Percentiles rank a stretch among this genome's conserved stretches.
Evolutionary conservation across 2,797 vertebrate species (phyloP).

Genomic region (Prunella strophiata): DNA sequence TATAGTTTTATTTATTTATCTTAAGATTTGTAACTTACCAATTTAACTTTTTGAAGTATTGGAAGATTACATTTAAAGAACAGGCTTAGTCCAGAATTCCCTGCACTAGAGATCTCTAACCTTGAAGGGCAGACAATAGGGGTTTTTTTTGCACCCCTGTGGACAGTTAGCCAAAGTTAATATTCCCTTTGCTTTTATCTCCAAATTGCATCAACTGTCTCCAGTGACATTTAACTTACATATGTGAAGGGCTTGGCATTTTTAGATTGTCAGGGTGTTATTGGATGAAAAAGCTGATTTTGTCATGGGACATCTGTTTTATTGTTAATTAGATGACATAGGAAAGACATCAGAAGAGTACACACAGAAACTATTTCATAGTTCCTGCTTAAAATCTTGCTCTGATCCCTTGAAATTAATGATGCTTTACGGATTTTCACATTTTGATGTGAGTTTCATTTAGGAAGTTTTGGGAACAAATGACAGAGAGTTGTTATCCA

Average conservation of each 20-base stretch:
- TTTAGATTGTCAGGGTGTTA: constrained; percentile 74
- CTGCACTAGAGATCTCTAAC: not conserved
- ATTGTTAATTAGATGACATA: constrained; percentile 79
- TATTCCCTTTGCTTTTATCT: constrained; percentile 74
- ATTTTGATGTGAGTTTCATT: constrained; percentile 69
- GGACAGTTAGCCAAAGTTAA: constrained; percentile 68
- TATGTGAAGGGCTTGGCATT: constrained; percentile 75
- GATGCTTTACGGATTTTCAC: constrained; percentile 70
- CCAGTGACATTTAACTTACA: constrained; percentile 79
- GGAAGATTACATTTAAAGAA: not conserved
- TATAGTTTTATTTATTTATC: not conserved
- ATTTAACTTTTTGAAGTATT: not conserved
- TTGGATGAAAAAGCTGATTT: constrained; percentile 72
- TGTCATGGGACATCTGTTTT: constrained; percentile 78
- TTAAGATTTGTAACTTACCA: not conserved
- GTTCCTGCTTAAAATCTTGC: constrained; percentile 66
- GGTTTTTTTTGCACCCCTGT: not conserved
- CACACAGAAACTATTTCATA: constrained; percentile 67
- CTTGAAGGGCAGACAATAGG: not conserved
- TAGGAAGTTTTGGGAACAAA: constrained; percentile 72
- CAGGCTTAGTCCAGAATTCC: not conserved
- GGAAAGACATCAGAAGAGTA: constrained; percentile 70
- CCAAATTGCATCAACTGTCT: constrained; percentile 72
- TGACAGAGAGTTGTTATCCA: constrained; percentile 70
- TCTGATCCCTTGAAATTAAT: constrained; percentile 69